Conservation (phyloP, 2,888 invertebrate species). For the Drosophila mercatorum region DNA sequence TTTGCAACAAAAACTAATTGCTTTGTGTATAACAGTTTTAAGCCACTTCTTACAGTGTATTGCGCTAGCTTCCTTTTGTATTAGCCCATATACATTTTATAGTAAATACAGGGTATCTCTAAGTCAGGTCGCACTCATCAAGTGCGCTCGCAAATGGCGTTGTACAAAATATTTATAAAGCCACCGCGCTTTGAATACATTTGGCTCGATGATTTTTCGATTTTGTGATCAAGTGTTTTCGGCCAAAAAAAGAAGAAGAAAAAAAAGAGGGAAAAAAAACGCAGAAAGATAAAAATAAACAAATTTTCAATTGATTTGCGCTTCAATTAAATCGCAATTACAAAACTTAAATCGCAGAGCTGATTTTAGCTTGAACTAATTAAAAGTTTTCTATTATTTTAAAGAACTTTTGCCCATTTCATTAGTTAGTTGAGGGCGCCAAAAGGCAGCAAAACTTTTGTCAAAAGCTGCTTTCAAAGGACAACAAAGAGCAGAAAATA, state of each 20-base stretch:
- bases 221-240: conserved; percentile 59
- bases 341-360: conserved; percentile 32
- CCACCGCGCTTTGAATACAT: conserved; percentile 39
- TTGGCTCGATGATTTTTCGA: conserved; percentile 50
- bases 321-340: conserved; percentile 51
- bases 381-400: conserved; percentile 38
- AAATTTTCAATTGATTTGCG: conserved; percentile 42
- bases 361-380: conserved; percentile 45
- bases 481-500: conserved; percentile 12
- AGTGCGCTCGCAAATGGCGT: conserved; percentile 29
- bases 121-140: background rate
- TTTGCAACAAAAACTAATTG: too few species aligned
- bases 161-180: conserved; percentile 42
- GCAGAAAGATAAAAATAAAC: background rate
- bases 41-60: background rate
- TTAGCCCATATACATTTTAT: too few species aligned
- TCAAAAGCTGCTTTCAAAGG: conserved; percentile 39
- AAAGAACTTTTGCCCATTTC: conserved; percentile 22
- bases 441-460: conserved; percentile 31
- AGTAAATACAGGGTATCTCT: conserved; percentile 11
- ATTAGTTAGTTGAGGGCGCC: conserved; percentile 44
- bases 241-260: conserved; percentile 37
- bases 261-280: conserved; percentile 15
- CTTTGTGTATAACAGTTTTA: background rate
- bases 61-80: too few species aligned